Conservation (phyloP, 2,797 vertebrate genomes). For the Holocentrus rufus region DNA sequence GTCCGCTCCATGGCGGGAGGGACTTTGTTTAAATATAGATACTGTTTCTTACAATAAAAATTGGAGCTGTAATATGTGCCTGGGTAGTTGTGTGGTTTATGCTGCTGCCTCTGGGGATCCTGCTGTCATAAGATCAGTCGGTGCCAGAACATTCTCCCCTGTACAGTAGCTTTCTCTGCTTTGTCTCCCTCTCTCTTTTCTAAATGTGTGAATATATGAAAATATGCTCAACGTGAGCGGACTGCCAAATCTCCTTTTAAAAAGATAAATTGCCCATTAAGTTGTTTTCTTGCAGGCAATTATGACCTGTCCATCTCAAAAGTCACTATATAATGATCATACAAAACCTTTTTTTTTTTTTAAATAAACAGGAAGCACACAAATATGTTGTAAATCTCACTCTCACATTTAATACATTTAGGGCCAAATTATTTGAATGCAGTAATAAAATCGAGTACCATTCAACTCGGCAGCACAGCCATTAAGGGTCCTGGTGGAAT, state of each 20-base stretch:
- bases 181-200: background rate
- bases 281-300: background rate
- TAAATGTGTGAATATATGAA: background rate
- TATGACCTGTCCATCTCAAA: background rate
- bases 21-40: background rate
- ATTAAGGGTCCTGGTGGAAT: too few relatives aligned
- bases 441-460: background rate
- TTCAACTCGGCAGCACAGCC: background rate
- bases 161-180: too few relatives aligned
- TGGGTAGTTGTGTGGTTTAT: background rate
- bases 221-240: background rate
- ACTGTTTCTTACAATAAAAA: constrained; percentile 1
- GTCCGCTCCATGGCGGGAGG: background rate
- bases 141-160: background rate
- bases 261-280: background rate
- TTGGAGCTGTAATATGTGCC: constrained; percentile 17
- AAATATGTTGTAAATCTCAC: background rate
- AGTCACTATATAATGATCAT: background rate
- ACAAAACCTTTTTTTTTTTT: background rate
- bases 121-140: background rate
- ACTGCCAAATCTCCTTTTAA: background rate
- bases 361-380: too few relatives aligned
- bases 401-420: background rate
- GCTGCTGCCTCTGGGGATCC: background rate
- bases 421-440: background rate